A percentile compares a stretch with the other conserved stretches of the same genome.
Conservation (phyloP, 2,113 vertebrate species). For the Manacus vitellinus region DNA sequence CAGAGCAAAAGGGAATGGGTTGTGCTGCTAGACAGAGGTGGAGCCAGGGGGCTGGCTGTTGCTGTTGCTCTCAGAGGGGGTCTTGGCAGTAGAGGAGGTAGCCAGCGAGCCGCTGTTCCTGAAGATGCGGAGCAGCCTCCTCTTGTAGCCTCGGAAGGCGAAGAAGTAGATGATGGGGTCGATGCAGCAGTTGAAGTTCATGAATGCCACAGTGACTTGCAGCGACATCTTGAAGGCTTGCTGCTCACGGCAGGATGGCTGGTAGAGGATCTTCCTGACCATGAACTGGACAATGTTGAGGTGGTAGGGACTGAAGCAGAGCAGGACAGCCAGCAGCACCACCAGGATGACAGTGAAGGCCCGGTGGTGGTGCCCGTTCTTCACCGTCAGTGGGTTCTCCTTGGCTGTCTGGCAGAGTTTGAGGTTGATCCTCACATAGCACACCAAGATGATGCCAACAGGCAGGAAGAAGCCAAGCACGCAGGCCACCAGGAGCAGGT, state of each 20-base stretch:
- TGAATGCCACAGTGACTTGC: conserved; percentile 81
- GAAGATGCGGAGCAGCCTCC: conserved; percentile 79
- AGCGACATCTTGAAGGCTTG: conserved; percentile 79
- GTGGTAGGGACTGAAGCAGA: conserved; percentile 86
- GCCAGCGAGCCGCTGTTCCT: conserved; percentile 70
- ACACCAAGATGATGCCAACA: conserved; percentile 77
- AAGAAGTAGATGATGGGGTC: conserved; percentile 90
- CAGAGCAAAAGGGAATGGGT: background rate
- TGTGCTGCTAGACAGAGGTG: background rate
- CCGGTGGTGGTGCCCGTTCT: conserved; percentile 65
- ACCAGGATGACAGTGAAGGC: conserved; percentile 80
- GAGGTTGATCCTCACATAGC: conserved; percentile 78
- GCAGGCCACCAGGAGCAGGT: conserved; percentile 77
- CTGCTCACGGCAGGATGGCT: conserved; percentile 71
- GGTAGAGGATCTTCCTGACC: conserved; percentile 68
- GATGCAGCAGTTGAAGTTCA: conserved; percentile 87
- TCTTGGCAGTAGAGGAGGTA: conserved; percentile 67
- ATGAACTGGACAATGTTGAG: conserved; percentile 83
- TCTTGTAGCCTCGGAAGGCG: conserved; percentile 83
- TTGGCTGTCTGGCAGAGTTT: conserved; percentile 76
- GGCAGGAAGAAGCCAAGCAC: conserved; percentile 78
- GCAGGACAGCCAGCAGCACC: conserved; percentile 77
- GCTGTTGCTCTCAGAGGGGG: conserved; percentile 78
- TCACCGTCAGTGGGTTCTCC: conserved; percentile 70
- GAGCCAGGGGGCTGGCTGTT: conserved; percentile 62